A percentile compares a stretch with the other conserved stretches of the same genome.
These are phyloP conservation scores for Tiphia femorata DNA, from an alignment of 2,888 invertebrate species.

Conservation along the genomic window DNA sequence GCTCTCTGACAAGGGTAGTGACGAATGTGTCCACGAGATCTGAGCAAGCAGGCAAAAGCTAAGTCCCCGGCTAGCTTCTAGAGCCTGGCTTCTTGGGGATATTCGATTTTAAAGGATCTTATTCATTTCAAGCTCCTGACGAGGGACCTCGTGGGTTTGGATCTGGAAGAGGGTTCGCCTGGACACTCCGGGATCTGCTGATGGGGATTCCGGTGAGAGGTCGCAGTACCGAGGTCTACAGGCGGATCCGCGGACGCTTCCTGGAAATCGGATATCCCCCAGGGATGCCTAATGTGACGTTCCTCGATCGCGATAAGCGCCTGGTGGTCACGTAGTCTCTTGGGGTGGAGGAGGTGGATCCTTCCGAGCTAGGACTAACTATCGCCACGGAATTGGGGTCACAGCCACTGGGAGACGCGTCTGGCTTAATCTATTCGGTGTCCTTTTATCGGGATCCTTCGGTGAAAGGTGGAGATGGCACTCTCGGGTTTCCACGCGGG, in stretches of 20 bases:
- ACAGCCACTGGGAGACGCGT: too few species aligned
- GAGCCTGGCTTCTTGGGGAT: not conserved
- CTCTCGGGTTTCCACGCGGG: too few species aligned
- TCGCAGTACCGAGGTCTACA: not conserved
- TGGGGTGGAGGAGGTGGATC: too few species aligned
- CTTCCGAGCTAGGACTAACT: too few species aligned
- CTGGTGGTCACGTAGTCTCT: not conserved
- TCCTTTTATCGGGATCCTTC: too few species aligned
- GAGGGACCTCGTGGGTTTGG: not conserved
- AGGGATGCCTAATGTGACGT: slow-evolving; percentile 25
- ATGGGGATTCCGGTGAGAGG: slow-evolving; percentile 4
- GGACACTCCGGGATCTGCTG: slow-evolving; percentile 6
- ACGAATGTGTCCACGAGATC: slow-evolving; percentile 21
- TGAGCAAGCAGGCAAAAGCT: not conserved
- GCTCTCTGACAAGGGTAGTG: slow-evolving; percentile 40
- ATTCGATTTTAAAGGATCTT: slow-evolving; percentile 18
- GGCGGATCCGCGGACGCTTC: not conserved
- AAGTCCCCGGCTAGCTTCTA: too few species aligned
- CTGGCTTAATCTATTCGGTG: too few species aligned
- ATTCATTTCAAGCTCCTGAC: slow-evolving; percentile 19
- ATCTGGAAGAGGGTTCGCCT: not conserved
- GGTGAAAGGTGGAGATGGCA: too few species aligned
- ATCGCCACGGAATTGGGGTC: too few species aligned
- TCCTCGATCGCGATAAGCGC: slow-evolving; percentile 14
- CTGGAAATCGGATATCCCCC: slow-evolving; percentile 14